phyloP scores from a whole-genome alignment of 2,113 vertebrate genomes.

The Engraulis encrasicolus region DNA sequence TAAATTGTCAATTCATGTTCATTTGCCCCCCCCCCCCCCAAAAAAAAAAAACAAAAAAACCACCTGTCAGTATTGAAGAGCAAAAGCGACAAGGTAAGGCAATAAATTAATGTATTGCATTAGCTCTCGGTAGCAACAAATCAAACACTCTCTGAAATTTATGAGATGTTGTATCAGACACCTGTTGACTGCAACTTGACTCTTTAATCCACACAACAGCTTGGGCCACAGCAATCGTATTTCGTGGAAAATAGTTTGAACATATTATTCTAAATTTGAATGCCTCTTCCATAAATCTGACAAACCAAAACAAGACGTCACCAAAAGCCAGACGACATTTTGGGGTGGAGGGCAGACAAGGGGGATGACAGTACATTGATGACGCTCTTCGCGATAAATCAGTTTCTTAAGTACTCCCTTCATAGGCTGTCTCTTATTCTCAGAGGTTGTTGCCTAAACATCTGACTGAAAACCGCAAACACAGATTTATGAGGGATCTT shows the following conservation, averaged over 20 bases:
- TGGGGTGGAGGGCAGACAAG: too few relatives aligned
- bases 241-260: neutral
- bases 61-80: neutral
- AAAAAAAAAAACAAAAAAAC: too few relatives aligned
- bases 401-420: neutral
- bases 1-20: neutral
- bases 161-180: neutral
- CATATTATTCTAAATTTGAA: neutral
- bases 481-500: neutral
- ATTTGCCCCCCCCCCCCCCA: neutral
- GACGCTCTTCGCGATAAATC: neutral
- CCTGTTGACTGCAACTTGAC: neutral
- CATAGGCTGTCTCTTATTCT: neutral
- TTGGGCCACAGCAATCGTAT: neutral
- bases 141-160: neutral
- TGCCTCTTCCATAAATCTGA: neutral
- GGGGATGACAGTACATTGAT: neutral
- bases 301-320: neutral
- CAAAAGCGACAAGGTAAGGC: neutral
- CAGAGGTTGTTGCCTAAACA: neutral
- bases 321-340: neutral
- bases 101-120: neutral
- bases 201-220: neutral
- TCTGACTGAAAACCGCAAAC: neutral
- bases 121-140: neutral